Conservation (phyloP, 2,797 vertebrate genomes). For the Xenopus petersii region DNA sequence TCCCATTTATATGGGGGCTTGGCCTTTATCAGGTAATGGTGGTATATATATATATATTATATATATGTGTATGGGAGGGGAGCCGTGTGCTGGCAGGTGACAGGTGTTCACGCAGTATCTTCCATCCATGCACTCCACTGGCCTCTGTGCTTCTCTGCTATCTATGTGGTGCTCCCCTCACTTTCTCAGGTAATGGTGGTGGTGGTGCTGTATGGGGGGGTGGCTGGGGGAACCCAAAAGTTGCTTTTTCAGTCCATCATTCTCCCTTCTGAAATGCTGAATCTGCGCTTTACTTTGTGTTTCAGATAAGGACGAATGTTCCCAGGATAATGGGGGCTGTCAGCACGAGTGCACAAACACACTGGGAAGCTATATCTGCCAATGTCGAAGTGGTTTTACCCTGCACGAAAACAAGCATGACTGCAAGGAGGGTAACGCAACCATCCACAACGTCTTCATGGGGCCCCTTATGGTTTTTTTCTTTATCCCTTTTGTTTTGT, state of each 20-base stretch:
- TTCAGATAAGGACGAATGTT: constrained; percentile 96
- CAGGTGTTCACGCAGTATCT: neutral
- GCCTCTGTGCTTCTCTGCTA: constrained; percentile 11
- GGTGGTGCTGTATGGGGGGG: neutral
- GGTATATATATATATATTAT: neutral
- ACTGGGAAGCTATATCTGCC: constrained; percentile 94
- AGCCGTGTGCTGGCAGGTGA: constrained; percentile 1
- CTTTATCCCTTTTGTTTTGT: neutral
- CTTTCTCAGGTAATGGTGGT: constrained; percentile 67
- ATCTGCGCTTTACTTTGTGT: constrained; percentile 35
- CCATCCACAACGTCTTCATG: neutral
- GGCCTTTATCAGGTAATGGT: constrained; percentile 16
- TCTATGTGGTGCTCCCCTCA: constrained; percentile 42
- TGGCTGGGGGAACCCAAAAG: neutral
- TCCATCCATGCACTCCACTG: constrained; percentile 10
- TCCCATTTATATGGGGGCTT: constrained; percentile 2
- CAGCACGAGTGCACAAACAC: constrained; percentile 97
- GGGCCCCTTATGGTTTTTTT: neutral
- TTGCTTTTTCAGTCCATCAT: neutral
- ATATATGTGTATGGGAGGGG: neutral
- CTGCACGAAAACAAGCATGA: constrained; percentile 95
- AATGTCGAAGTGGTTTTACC: constrained; percentile 92
- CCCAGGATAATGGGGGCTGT: constrained; percentile 94
- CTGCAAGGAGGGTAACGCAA: constrained; percentile 89
- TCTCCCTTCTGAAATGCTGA: neutral